Evolutionary conservation across 2,797 vertebrate species (phyloP), one percentile per base, ranked within the genome.

Genomic region (Trachops cirrhosus): DNA sequence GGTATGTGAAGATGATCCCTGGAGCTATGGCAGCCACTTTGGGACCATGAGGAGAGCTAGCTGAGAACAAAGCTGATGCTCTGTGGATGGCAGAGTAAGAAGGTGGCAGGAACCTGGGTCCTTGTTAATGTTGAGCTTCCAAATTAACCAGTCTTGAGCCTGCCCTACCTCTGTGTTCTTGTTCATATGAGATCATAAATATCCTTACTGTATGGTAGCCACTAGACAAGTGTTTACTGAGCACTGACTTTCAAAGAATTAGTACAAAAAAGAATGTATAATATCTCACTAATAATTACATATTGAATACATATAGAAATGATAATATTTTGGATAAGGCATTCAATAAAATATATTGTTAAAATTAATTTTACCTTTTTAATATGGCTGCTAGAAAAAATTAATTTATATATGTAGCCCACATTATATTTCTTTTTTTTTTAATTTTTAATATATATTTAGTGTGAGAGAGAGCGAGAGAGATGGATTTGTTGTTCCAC

Each of bases 301-400:
- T 86, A 78, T 29, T 48, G 64, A 74, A 80, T 80, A 34, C 2
- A 70, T n/a, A 80, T 48, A 84, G 70, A 92, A 75, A 79, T 68
- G 9, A 75, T 70, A 26, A 34, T 54, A 85, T 83, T 96, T n/a
- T 41, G 62, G 41, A 57, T 57, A 79, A 34, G 6, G 19, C 15
- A n/a, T 84, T 92, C 85, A 90, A 91, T 77, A 77, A 87, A 88
- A 80, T 44, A 59, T 34, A 59, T 32, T 70, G 71, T 89, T 78
- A 70, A 94, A 95, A 75, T 70, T 62, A 39, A 84, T 79, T 90
- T 90, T 9, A 70, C n/a, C 41, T 93, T 62, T 84, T 46, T 48
- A 82, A 62, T 54, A 34, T 54, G 46, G 24, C 74, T 67, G 57
- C n/a, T 70, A 52, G 59, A 85, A 86, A 44, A 18, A 29, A 62